Base-by-base conservation (phyloP, 2,113 vertebrate genomes). In the Heterotilapia buettikoferi region DNA sequence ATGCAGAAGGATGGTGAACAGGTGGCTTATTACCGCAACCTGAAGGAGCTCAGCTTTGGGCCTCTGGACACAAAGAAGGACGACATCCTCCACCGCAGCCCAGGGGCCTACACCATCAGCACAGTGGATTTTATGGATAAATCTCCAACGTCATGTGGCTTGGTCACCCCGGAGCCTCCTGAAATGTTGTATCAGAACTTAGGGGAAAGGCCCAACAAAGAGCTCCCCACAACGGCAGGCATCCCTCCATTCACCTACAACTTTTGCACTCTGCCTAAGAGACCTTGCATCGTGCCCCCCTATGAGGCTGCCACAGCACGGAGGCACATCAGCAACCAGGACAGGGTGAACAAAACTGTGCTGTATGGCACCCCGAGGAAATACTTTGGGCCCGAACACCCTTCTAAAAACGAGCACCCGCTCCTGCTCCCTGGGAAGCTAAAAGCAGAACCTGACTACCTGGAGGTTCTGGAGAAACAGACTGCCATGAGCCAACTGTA, bases 401-500 rank as follows among this genome's bases (percentile, higher is more conserved):
- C 31, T 9, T 96, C 97, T 87, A 98, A 98, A 96, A 97, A 91
- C 0, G 97, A 98, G 89, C 98, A 98, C 91, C 97, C 98, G 80
- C 97, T 98, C 90, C 97, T 98, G 94, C 97, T 99, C 86, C 97
- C 97, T 87, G 98, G 97, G 89, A 99, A 99, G 94, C 96, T 98
- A 94, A 98, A 98, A 94, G 97, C 97, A 87, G 98, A 99, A 95
- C 98, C 99, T 84, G 99, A 99, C 97, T 99, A 99, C 97, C 97
- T 99, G 97, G 98, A 99, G 96, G 98, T 99, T 97, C 97, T 99
- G 97, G 98, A 99, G 95, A 99, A 99, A 97, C 98, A 99, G 96
- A 99, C 98, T 97, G 97, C 98, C 40, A 99, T 99, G 97, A 99
- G 99, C 97, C 98, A 98, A 95, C 96, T 98, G 97, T 98, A 97